Percentiles rank a stretch among this genome's conserved stretches.
phyloP scores from a whole-genome alignment of 2,888 invertebrate species.

The Zhengitettix transpicula region DNA sequence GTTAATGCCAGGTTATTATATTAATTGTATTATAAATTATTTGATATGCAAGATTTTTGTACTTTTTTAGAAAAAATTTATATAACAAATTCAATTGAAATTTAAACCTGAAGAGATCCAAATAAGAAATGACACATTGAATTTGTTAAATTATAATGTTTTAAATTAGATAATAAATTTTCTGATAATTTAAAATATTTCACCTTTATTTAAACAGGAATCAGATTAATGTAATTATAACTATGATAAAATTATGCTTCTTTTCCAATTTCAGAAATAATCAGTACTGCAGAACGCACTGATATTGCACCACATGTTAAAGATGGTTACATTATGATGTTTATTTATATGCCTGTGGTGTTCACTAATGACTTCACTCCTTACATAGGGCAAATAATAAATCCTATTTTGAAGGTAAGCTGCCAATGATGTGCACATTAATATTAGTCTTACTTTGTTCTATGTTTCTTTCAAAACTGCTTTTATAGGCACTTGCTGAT shows the following conservation, averaged over 20 bases:
- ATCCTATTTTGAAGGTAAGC: conserved; percentile 70
- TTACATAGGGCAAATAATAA: conserved; percentile 92
- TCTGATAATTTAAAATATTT: too few relatives aligned
- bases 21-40: neutral
- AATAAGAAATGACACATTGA: too few relatives aligned
- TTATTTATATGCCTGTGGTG: conserved; percentile 96
- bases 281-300: conserved; percentile 78
- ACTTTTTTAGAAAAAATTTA: too few relatives aligned
- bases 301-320: conserved; percentile 94
- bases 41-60: too few relatives aligned
- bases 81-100: too few relatives aligned
- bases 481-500: conserved; percentile 69
- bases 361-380: conserved; percentile 91
- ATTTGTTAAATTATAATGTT: too few relatives aligned
- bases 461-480: neutral
- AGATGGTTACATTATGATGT: conserved; percentile 99
- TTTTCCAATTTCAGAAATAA: conserved; percentile 48
- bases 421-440: neutral
- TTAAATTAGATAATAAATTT: too few relatives aligned
- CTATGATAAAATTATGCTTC: too few relatives aligned
- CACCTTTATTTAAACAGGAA: too few relatives aligned
- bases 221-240: too few relatives aligned
- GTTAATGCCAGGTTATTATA: conserved; percentile 66
- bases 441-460: too few relatives aligned
- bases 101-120: too few relatives aligned